Evolutionary conservation across 2,888 invertebrate species (phyloP).

Genomic region (Capitulum mitella): DNA sequence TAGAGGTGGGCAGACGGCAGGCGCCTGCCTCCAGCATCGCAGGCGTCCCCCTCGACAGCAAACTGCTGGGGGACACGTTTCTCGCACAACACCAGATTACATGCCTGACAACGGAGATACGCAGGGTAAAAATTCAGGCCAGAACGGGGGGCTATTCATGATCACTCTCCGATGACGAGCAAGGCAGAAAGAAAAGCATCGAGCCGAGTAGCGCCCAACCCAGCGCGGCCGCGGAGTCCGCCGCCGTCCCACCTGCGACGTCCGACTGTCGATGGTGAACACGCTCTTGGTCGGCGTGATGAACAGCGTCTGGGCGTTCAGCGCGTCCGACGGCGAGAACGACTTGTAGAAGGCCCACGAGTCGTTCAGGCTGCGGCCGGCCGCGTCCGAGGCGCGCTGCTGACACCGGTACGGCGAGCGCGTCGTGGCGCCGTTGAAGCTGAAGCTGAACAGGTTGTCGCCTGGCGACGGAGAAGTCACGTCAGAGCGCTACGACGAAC

Average conservation of each 20-base stretch:
- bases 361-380: slow-evolving; percentile 3
- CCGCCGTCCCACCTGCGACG: slow-evolving; percentile 50
- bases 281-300: slow-evolving; percentile 61
- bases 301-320: background rate
- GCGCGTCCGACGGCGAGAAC: slow-evolving; percentile 10
- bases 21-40: no score
- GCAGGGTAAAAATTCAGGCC: no score
- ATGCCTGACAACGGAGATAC: no score
- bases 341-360: slow-evolving; percentile 24
- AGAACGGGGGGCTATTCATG: no score
- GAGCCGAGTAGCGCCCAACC: no score
- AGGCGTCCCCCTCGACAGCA: no score
- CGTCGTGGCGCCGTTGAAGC: slow-evolving; percentile 6
- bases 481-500: background rate
- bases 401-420: slow-evolving; percentile 13
- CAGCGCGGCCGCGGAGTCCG: no score
- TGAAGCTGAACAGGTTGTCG: slow-evolving; percentile 22
- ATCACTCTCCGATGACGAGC: no score
- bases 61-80: no score
- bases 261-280: slow-evolving; percentile 57
- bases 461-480: background rate
- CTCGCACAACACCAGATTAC: no score
- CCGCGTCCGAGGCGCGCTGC: background rate
- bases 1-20: no score
- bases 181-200: no score